Evolutionary conservation across 2,113 vertebrate species (phyloP), one percentile per base, ranked within the genome.

Genomic region (Calyptommatus sinebrachiatus): DNA sequence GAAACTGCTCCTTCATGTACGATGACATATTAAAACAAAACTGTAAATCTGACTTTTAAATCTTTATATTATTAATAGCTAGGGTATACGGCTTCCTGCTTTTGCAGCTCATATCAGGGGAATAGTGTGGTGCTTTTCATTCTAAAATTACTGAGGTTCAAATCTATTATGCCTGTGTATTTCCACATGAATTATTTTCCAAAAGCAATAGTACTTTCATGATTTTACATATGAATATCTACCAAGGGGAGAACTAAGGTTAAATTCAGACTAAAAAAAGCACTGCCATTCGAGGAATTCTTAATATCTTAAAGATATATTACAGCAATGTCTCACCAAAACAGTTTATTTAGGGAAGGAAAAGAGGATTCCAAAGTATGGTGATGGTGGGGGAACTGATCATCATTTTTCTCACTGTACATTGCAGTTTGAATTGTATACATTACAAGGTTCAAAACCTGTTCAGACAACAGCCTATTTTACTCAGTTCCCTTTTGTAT

Each of bases 1-100:
- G 86, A 73, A 45, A 73, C 85, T 12, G 0, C 48, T 86, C 74
- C 82, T 85, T 76, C 72, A 61, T 20, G 83, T 79, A 89, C 87
- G 88, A 87, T 45, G 61, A 83, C 75, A 50, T 53, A 53, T 78
- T 57, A 76, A 87, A 80, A 79, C 0, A 21, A 81, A 14, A 76
- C 84, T 85, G 63, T 71, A 82, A 62, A 29, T 48, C 20, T 57
- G 11, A 31, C 77, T 80, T 88, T 83, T 76, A 85, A 2, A 67
- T 66, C 60, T 82, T 41, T 63, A 76, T 70, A 75, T 65, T 57
- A 45, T 62, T 53, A 35, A 57, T n/a, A 73, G 31, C 4, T 11
- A 61, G 26, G 1, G 76, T 63, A 61, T 85, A 73, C 71, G 70
- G 5, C 41, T 82, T 18, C 26, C 8, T 62, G n/a, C 71, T 83